Evolutionary conservation across 2,113 vertebrate genomes (phyloP), one percentile per base, ranked within the genome.

Genomic region (Leptocoma aspasia): DNA sequence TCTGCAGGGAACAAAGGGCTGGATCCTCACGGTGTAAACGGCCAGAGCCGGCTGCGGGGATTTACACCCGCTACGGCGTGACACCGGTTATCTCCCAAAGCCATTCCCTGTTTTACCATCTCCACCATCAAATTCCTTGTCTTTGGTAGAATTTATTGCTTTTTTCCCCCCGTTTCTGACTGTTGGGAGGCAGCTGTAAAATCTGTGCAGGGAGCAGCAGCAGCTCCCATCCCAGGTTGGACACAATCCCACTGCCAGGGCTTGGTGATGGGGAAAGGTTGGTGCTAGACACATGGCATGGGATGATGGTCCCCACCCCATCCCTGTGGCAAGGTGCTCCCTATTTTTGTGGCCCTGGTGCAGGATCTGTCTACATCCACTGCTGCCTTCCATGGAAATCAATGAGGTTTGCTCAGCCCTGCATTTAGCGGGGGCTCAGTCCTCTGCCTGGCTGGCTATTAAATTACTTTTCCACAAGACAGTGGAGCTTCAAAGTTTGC

Each of bases 1-100:
- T 88, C 95, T 73, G 81, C 14, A 4, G 91, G 94, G 92, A 95
- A 95, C 92, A 92, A 95, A 86, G 94, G 94, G 95, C 82, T 92
- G 95, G 92, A 96, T 92, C 95, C 92, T 94, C 20, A 7, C 6
- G 75, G 94, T 91, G 93, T 94, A 91, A 96, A 95, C 15, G 50
- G 70, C 65, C 83, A 41, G 90, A 76, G 31, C 60, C 24, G 3
- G 44, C 93, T 10, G 45, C 1, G 41, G 92, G 95, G 92, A 96
- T 97, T 96, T 95, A 53, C 85, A 78, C 54, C 60, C 1, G 0
- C 76, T 41, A 28, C 11, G 28, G 59, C 12, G 24, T 37, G 75
- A 90, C 88, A 39, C 68, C 13, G 1, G 93, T 96, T 96, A 96
- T 94, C 94, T 95, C 88, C 69, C 85, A 89, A 92, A 76, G 76